Conservation (phyloP, 2,888 invertebrate genomes). For the Eristalinus aeneus region DNA sequence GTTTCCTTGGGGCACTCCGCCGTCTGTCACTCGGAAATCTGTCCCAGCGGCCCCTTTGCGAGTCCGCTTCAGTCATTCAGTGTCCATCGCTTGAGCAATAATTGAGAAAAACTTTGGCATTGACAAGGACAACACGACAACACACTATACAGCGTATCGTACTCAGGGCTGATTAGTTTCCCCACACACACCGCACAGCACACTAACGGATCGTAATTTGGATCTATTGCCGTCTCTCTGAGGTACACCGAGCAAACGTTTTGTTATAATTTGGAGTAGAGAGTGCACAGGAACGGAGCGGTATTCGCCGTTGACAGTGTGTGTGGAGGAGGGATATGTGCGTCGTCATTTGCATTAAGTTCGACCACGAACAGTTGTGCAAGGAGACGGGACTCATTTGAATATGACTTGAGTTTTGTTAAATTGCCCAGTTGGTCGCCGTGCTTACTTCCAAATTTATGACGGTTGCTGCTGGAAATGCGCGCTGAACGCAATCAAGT, state of each 20-base stretch:
- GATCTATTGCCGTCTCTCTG: not conserved
- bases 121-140: conserved; percentile 27
- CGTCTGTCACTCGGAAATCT: conserved; percentile 63
- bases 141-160: conserved; percentile 56
- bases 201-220: not conserved
- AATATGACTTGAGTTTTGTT: not conserved
- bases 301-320: not conserved
- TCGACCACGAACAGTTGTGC: not conserved
- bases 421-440: not conserved
- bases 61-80: not conserved
- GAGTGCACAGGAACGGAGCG: not conserved
- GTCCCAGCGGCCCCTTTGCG: conserved; percentile 22
- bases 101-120: conserved; percentile 25
- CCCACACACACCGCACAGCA: not conserved
- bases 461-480: not conserved
- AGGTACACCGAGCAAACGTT: not conserved
- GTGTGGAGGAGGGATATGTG: not conserved
- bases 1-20: conserved; percentile 60
- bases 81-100: conserved; percentile 26
- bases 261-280: not conserved
- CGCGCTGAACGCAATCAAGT: not conserved
- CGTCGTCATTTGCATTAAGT: not conserved
- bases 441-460: not conserved
- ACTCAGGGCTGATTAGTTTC: conserved; percentile 65
- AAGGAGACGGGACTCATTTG: not conserved